Percentiles rank a stretch among this genome's conserved stretches.
These are phyloP conservation scores for Porites divaricata DNA, from an alignment of 92 coral and sea anemone genomes.

Conservation along the genomic window DNA sequence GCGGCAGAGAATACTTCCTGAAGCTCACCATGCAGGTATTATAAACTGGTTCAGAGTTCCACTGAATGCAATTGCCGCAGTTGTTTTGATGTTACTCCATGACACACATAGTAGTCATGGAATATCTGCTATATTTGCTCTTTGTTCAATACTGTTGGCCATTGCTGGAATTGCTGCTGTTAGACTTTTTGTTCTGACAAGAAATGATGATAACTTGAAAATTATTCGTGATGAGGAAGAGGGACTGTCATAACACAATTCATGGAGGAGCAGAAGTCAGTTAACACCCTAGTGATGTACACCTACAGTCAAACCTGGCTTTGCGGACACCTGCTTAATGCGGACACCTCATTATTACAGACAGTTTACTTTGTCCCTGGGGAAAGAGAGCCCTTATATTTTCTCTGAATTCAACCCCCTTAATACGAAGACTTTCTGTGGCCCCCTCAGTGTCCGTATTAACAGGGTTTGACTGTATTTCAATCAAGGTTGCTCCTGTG, in stretches of 20 bases:
- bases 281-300: neutral
- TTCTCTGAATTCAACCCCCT: too few relatives aligned
- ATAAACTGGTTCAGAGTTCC: conserved; percentile 99
- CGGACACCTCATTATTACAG: too few relatives aligned
- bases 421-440: too few relatives aligned
- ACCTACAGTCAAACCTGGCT: too few relatives aligned
- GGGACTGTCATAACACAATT: conserved; percentile 4
- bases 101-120: conserved; percentile 98
- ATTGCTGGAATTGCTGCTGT: conserved; percentile 80
- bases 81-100: conserved; percentile 92
- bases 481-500: too few relatives aligned
- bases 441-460: too few relatives aligned
- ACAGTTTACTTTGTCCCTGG: too few relatives aligned
- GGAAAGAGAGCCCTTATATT: too few relatives aligned
- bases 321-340: too few relatives aligned
- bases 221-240: conserved; percentile 66
- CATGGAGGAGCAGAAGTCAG: neutral
- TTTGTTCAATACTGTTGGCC: conserved; percentile 86
- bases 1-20: conserved; percentile 92
- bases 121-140: conserved; percentile 91
- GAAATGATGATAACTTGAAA: conserved; percentile 74
- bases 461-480: too few relatives aligned
- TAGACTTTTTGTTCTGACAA: conserved; percentile 69
- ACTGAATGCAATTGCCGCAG: conserved; percentile 89
- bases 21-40: conserved; percentile 98